Conservation (phyloP, 2,797 vertebrate species). For the Rhinophrynus dorsalis region DNA sequence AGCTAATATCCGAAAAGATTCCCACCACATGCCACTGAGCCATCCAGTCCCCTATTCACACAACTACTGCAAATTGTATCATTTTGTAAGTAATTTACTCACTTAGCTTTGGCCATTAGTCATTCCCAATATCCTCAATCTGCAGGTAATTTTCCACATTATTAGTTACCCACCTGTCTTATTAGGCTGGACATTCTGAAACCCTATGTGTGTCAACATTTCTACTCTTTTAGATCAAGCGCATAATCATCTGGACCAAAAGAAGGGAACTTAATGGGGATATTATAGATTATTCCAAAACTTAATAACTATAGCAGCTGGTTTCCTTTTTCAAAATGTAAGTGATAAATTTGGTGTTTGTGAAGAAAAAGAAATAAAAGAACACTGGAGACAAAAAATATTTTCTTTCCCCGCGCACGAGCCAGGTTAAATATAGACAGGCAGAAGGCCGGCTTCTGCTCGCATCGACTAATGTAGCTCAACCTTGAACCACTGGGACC, state of each 20-base stretch:
- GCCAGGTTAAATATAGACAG: slow-evolving; percentile 57
- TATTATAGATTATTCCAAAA: slow-evolving; percentile 75
- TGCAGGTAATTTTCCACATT: slow-evolving; percentile 84
- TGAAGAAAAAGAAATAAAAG: slow-evolving; percentile 54
- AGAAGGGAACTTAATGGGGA: slow-evolving; percentile 76
- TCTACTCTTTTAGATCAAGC: slow-evolving; percentile 73
- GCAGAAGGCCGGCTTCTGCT: slow-evolving; percentile 58
- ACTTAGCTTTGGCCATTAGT: slow-evolving; percentile 79
- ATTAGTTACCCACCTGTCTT: slow-evolving; percentile 84
- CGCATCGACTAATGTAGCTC: slow-evolving; percentile 53
- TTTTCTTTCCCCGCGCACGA: slow-evolving; percentile 56
- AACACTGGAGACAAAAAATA: slow-evolving; percentile 56
- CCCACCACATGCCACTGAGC: slow-evolving; percentile 75
- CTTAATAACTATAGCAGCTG: slow-evolving; percentile 78
- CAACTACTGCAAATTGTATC: slow-evolving; percentile 74
- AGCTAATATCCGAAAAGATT: slow-evolving; percentile 54
- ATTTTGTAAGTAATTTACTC: slow-evolving; percentile 80
- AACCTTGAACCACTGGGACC: slow-evolving; percentile 55
- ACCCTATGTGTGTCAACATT: slow-evolving; percentile 70
- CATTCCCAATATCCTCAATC: slow-evolving; percentile 80
- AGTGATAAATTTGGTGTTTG: slow-evolving; percentile 66
- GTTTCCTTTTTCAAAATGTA: slow-evolving; percentile 73
- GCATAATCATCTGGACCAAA: slow-evolving; percentile 73
- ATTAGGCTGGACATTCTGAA: slow-evolving; percentile 78
- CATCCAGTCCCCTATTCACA: slow-evolving; percentile 63